Evolutionary conservation across 2,888 invertebrate species (phyloP).

Genomic region (Yponomeuta sedellus): DNA sequence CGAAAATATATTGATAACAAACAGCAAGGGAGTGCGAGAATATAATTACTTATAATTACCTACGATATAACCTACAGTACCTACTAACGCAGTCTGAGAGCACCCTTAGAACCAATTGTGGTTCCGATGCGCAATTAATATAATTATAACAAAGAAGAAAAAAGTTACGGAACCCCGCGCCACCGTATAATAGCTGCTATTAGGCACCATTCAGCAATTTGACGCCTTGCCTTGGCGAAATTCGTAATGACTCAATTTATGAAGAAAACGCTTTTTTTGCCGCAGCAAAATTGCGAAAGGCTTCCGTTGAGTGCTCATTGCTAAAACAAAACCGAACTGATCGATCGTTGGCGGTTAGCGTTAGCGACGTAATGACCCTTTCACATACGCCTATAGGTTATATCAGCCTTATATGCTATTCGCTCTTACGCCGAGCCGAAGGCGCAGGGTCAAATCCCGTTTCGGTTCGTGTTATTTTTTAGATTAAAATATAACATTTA

Average conservation of each 20-base stretch:
- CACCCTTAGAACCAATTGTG: neutral
- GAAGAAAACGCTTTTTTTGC: constrained; percentile 35
- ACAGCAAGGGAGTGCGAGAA: too few species aligned
- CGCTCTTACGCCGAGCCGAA: neutral
- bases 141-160: constrained; percentile 1
- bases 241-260: constrained; percentile 65
- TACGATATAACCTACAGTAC: too few species aligned
- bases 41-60: too few species aligned
- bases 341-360: constrained; percentile 13
- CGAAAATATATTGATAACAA: too few species aligned
- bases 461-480: too few species aligned
- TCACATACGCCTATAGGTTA: neutral
- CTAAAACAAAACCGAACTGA: constrained; percentile 19
- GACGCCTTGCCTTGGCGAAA: constrained; percentile 63
- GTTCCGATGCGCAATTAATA: neutral
- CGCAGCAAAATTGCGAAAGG: constrained; percentile 36
- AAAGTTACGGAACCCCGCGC: constrained; percentile 24
- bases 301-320: constrained; percentile 46
- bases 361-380: neutral
- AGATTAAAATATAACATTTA: too few species aligned
- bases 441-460: too few species aligned
- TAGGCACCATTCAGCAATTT: constrained; percentile 50
- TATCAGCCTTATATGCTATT: too few species aligned
- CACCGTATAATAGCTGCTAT: constrained; percentile 54
- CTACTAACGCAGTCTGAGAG: too few species aligned